Evolutionary conservation across 2,113 vertebrate genomes (phyloP).

Genomic region (Gavialis gangeticus): DNA sequence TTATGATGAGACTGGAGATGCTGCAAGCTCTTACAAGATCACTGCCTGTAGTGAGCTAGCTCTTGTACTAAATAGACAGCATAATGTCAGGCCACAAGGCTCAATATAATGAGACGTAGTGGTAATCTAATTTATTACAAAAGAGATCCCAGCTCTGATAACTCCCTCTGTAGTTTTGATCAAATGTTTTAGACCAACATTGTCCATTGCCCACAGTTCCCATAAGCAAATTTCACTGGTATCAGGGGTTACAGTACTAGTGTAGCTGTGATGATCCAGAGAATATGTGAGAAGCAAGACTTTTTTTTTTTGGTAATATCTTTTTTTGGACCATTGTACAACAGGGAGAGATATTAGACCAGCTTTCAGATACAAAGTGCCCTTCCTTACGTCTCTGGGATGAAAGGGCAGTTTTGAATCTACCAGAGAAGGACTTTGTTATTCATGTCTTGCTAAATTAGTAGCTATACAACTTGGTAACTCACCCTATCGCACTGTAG

Average conservation of each 20-base stretch:
- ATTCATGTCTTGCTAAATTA: neutral
- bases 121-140: neutral
- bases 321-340: no score
- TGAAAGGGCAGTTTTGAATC: neutral
- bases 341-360: no score
- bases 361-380: no score
- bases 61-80: neutral
- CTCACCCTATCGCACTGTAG: neutral
- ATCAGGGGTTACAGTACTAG: no score
- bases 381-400: no score
- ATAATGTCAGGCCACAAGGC: neutral
- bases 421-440: neutral
- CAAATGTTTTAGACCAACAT: neutral
- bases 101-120: neutral
- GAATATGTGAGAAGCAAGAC: no score
- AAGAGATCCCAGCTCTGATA: neutral
- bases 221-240: neutral
- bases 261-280: no score
- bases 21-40: neutral
- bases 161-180: neutral
- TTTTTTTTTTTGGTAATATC: no score
- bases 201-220: neutral
- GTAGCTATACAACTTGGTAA: no score
- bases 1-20: neutral
- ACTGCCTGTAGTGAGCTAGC: neutral